A percentile compares a stretch with the other conserved stretches of the same genome.
Evolutionary conservation across 2,113 vertebrate genomes (phyloP).

Genomic region (Octodon degus): DNA sequence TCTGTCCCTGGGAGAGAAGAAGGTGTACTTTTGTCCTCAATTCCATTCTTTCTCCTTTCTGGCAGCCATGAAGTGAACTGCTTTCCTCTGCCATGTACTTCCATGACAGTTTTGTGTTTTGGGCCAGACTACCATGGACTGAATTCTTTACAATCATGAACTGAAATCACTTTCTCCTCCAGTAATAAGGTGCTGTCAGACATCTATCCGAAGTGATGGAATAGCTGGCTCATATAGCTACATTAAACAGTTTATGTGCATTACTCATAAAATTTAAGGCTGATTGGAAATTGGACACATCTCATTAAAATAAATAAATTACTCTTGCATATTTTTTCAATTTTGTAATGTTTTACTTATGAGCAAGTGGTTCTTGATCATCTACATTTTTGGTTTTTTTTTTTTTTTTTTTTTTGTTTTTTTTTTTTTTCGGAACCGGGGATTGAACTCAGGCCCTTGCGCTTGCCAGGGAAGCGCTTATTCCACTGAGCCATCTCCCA

Average conservation of each 20-base stretch:
- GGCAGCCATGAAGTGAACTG: not conserved
- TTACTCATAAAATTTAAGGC: not conserved
- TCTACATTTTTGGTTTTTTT: not conserved
- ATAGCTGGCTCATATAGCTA: not conserved
- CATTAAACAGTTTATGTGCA: not conserved
- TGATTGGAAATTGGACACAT: not conserved
- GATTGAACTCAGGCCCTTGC: too few relatives aligned
- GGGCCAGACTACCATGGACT: not conserved
- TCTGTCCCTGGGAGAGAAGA: not conserved
- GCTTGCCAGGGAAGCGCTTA: too few relatives aligned
- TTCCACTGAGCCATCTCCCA: too few relatives aligned
- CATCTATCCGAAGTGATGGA: not conserved
- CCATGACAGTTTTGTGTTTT: not conserved
- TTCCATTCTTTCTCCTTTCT: not conserved
- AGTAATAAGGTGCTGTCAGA: not conserved
- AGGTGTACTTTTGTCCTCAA: not conserved
- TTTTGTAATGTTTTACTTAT: slow-evolving; percentile 3
- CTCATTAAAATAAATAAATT: slow-evolving; percentile 37
- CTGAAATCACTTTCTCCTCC: not conserved
- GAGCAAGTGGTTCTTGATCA: not conserved
- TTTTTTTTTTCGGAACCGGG: too few relatives aligned
- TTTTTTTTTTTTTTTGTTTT: too few relatives aligned
- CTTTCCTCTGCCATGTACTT: not conserved
- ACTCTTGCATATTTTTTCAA: slow-evolving; percentile 25
- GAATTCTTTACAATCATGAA: not conserved